A percentile compares a stretch with the other conserved stretches of the same genome.
These are phyloP conservation scores for Drosophila sp. DNA, from an alignment of 1,140 invertebrate genomes.

Conservation along the genomic window DNA sequence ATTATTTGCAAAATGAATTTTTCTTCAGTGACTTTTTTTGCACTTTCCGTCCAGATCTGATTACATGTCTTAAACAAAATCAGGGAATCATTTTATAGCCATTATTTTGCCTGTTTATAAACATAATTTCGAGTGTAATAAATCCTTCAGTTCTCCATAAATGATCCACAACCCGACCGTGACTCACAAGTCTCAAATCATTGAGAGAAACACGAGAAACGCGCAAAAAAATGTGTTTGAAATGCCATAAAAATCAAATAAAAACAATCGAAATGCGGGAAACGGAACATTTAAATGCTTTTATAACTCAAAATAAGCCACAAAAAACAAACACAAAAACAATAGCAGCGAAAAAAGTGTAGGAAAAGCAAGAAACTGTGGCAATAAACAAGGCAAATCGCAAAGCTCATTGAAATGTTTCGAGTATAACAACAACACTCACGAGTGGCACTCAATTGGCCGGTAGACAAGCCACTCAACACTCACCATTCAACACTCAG, in stretches of 20 bases:
- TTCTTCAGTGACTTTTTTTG: not conserved
- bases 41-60: not conserved
- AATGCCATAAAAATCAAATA: slow-evolving; percentile 73
- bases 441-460: slow-evolving; percentile 69
- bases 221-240: slow-evolving; percentile 53
- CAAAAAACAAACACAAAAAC: slow-evolving; percentile 30
- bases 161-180: slow-evolving; percentile 48
- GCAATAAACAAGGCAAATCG: slow-evolving; percentile 64
- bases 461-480: slow-evolving; percentile 60
- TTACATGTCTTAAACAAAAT: not conserved
- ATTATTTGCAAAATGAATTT: not conserved
- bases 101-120: slow-evolving; percentile 10
- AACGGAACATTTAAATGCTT: slow-evolving; percentile 61
- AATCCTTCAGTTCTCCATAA: slow-evolving; percentile 43
- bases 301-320: slow-evolving; percentile 66
- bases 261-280: slow-evolving; percentile 68
- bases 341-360: slow-evolving; percentile 10
- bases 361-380: slow-evolving; percentile 36
- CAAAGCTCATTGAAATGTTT: slow-evolving; percentile 75
- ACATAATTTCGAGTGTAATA: slow-evolving; percentile 21
- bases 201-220: slow-evolving; percentile 52
- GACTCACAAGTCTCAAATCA: slow-evolving; percentile 53
- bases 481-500: slow-evolving; percentile 20
- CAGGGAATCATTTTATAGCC: not conserved
- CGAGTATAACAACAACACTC: slow-evolving; percentile 65